Conservation (phyloP, 2,888 invertebrate genomes). For the Antitype chi region DNA sequence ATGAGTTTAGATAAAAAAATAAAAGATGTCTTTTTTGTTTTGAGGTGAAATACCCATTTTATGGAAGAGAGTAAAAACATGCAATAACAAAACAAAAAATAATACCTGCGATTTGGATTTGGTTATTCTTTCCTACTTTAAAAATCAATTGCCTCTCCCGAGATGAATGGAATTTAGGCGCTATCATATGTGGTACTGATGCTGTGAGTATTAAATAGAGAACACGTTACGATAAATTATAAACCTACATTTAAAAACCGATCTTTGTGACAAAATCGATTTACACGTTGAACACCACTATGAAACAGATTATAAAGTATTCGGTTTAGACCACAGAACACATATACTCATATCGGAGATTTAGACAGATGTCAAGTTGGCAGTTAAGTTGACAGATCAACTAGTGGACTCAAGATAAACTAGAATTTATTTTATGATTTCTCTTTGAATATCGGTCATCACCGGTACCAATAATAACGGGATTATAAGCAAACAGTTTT, state of each 20-base stretch:
- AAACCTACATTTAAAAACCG: slow-evolving; percentile 35
- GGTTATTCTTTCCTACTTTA: slow-evolving; percentile 9
- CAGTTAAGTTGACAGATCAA: slow-evolving; percentile 38
- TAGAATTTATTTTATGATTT: slow-evolving; percentile 50
- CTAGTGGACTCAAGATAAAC: not conserved
- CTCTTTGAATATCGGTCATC: slow-evolving; percentile 60
- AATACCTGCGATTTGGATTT: slow-evolving; percentile 30
- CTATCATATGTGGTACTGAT: slow-evolving; percentile 38
- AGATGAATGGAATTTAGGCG: slow-evolving; percentile 22
- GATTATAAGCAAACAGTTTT: slow-evolving; percentile 50
- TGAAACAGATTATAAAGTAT: not conserved
- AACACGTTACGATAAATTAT: not conserved
- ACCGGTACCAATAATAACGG: slow-evolving; percentile 60
- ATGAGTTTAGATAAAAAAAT: not conserved
- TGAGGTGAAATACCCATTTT: not conserved
- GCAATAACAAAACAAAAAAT: not conserved
- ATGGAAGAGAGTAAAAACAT: not conserved
- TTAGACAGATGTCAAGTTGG: slow-evolving; percentile 27
- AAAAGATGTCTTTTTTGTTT: not conserved
- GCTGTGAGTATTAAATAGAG: slow-evolving; percentile 30
- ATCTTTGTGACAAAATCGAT: not conserved
- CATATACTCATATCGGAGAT: no score
- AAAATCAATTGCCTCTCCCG: slow-evolving; percentile 14
- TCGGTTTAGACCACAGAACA: not conserved
- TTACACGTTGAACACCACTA: slow-evolving; percentile 28